phyloP scores from a whole-genome alignment of 2,888 invertebrate genomes.

The Gandaritis pyraliata region DNA sequence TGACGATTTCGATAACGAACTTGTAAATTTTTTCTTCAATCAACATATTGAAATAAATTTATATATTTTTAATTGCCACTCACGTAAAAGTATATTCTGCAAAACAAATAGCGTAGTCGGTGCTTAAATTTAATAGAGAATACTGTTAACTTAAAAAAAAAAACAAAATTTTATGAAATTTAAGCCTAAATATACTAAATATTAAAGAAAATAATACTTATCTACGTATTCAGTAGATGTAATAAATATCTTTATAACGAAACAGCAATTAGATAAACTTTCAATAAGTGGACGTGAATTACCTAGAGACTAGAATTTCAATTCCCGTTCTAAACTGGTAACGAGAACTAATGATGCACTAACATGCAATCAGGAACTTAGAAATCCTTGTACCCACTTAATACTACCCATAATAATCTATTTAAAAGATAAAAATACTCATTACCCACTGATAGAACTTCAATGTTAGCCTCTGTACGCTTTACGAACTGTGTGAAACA shows the following conservation, averaged over 20 bases:
- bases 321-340: slow-evolving; percentile 63
- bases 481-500: background rate
- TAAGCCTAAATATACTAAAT: background rate
- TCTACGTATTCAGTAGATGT: background rate
- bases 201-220: background rate
- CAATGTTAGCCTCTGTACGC: background rate
- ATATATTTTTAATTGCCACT: background rate
- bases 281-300: slow-evolving; percentile 26
- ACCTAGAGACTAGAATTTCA: slow-evolving; percentile 61
- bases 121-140: too few species aligned
- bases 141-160: too few species aligned
- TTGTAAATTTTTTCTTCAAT: slow-evolving; percentile 34
- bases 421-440: slow-evolving; percentile 18
- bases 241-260: background rate
- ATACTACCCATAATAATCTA: slow-evolving; percentile 17
- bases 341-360: slow-evolving; percentile 62
- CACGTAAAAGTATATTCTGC: too few species aligned
- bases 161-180: too few species aligned
- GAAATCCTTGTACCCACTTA: slow-evolving; percentile 17
- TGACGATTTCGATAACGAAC: slow-evolving; percentile 40
- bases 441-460: slow-evolving; percentile 14
- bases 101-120: too few species aligned
- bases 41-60: slow-evolving; percentile 20
- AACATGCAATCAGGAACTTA: slow-evolving; percentile 59
- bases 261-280: slow-evolving; percentile 12